Conservation (phyloP, 2,113 vertebrate species). For the Gasterosteus nipponicus region DNA sequence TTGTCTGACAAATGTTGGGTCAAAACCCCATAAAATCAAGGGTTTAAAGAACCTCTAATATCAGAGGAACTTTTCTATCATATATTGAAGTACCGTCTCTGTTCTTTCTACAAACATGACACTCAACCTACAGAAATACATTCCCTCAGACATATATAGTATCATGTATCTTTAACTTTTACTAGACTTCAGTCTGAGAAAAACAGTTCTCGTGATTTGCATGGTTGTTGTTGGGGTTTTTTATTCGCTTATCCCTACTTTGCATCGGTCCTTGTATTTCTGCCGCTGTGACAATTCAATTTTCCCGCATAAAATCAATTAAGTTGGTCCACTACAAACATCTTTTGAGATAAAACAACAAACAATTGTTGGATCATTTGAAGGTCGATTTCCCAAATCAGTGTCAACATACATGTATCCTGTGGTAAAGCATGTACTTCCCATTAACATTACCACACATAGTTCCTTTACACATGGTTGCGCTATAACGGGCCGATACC, state of each 20-base stretch:
- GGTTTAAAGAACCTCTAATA: neutral
- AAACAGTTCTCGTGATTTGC: neutral
- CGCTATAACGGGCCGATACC: neutral
- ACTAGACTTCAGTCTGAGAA: neutral
- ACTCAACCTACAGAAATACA: neutral
- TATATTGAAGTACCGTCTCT: neutral
- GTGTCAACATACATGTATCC: neutral
- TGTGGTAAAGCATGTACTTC: neutral
- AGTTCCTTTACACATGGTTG: too few species aligned
- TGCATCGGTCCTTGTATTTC: neutral
- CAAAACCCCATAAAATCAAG: neutral
- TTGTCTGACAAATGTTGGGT: neutral
- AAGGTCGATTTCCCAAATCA: too few species aligned
- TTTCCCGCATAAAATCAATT: too few species aligned
- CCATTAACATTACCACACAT: neutral
- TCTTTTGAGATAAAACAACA: neutral
- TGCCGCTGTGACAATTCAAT: too few species aligned
- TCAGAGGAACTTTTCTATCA: neutral
- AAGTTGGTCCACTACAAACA: too few species aligned
- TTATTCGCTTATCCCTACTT: neutral
- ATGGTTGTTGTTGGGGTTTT: neutral
- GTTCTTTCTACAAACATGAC: neutral
- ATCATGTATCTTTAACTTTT: neutral
- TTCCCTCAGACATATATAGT: too few species aligned
- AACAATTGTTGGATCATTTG: neutral